phyloP scores from a whole-genome alignment of 2,888 invertebrate species.

The Nymphalis polychloros region DNA sequence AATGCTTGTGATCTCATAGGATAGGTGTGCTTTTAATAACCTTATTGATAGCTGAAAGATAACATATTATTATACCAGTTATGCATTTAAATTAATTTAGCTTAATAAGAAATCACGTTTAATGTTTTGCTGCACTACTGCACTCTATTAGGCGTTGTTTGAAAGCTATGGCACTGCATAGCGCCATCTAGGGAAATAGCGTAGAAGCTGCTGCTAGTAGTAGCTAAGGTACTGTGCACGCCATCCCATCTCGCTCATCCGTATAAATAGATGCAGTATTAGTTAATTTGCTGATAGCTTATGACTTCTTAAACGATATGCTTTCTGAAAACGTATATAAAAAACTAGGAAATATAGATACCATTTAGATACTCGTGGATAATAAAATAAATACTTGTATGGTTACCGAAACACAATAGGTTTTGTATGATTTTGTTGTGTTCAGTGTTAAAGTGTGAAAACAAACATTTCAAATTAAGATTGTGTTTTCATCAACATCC shows the following conservation, averaged over 20 bases:
- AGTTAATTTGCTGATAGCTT: slow-evolving; percentile 33
- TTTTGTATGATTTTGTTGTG: neutral
- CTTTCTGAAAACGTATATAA: slow-evolving; percentile 4
- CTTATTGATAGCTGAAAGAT: no score
- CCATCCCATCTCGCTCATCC: slow-evolving; percentile 30
- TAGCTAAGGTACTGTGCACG: slow-evolving; percentile 13
- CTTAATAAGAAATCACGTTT: no score
- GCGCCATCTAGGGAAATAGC: slow-evolving; percentile 27
- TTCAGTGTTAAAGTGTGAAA: neutral
- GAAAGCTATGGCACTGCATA: neutral
- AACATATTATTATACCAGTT: no score
- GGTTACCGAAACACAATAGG: neutral
- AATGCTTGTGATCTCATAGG: no score
- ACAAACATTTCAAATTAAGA: slow-evolving; percentile 5
- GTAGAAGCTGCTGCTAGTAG: slow-evolving; percentile 16
- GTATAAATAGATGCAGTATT: slow-evolving; percentile 38
- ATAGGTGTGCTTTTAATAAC: no score
- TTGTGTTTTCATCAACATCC: slow-evolving; percentile 14
- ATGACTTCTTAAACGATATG: slow-evolving; percentile 19
- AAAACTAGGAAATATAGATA: neutral
- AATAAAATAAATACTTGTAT: neutral
- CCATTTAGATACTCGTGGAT: neutral
- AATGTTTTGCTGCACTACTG: neutral
- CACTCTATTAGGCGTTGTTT: neutral
- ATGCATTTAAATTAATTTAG: no score